phyloP scores from a whole-genome alignment of 2,797 vertebrate species.

The Mastacembelus armatus region DNA sequence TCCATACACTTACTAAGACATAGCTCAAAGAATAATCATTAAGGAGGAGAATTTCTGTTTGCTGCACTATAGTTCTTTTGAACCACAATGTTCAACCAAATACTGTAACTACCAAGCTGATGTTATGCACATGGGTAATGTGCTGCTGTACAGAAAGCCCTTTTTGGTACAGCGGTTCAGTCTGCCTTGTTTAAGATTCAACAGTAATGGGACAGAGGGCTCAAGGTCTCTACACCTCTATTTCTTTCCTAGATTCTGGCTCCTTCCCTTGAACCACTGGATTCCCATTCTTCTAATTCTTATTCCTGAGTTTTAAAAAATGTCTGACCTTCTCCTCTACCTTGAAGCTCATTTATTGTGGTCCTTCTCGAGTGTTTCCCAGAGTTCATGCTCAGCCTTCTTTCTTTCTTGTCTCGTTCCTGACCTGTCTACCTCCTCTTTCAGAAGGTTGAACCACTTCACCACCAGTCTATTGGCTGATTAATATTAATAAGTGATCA shows the following conservation, averaged over 20 bases:
- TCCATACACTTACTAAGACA: too few relatives aligned
- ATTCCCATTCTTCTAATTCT: slow-evolving; percentile 46
- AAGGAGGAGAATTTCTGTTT: too few relatives aligned
- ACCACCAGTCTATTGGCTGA: slow-evolving; percentile 19
- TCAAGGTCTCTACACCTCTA: slow-evolving; percentile 37
- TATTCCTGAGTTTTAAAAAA: slow-evolving; percentile 16
- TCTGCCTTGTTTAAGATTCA: slow-evolving; percentile 59
- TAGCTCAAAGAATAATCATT: too few relatives aligned
- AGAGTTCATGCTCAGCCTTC: slow-evolving; percentile 24
- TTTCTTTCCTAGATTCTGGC: slow-evolving; percentile 26
- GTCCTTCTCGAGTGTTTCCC: slow-evolving; percentile 15
- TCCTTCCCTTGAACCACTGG: slow-evolving; percentile 16
- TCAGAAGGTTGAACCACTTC: slow-evolving; percentile 35
- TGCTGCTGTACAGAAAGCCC: not conserved
- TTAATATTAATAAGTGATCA: slow-evolving; percentile 65
- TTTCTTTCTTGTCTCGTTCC: slow-evolving; percentile 25
- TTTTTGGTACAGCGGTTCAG: slow-evolving; percentile 6
- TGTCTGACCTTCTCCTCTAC: slow-evolving; percentile 44
- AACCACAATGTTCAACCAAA: not conserved
- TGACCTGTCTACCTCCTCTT: slow-evolving; percentile 29
- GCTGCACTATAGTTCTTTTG: too few relatives aligned
- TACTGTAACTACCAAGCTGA: not conserved
- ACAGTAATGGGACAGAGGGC: slow-evolving; percentile 43
- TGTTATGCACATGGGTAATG: slow-evolving; percentile 1
- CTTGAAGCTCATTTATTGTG: slow-evolving; percentile 36